Conservation (phyloP, 2,113 vertebrate genomes). For the Kryptolebias marmoratus region DNA sequence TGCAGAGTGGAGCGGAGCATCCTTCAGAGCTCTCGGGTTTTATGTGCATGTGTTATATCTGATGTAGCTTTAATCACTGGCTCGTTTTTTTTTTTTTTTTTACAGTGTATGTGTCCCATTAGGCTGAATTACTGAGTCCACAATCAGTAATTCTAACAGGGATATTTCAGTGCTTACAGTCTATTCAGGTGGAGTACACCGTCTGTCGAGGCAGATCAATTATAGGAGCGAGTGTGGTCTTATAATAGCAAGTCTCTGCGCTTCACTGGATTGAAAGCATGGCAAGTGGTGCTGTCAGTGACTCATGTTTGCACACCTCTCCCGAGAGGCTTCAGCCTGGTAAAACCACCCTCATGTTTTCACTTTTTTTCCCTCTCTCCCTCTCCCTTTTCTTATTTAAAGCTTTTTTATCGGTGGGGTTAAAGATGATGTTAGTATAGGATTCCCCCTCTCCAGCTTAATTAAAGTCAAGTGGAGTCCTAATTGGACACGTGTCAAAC, state of each 20-base stretch:
- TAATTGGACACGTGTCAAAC: conserved; percentile 64
- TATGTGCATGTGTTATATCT: background rate
- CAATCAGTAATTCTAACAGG: background rate
- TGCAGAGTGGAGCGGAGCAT: conserved; percentile 21
- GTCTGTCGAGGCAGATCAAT: conserved; percentile 31
- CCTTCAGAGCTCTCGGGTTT: conserved; percentile 11
- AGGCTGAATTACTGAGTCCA: background rate
- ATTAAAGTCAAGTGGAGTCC: conserved; percentile 45
- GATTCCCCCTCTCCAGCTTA: conserved; percentile 41
- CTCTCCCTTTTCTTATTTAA: background rate
- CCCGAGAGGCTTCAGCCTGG: conserved; percentile 37
- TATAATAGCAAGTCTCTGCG: conserved; percentile 20
- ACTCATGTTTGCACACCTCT: conserved; percentile 57
- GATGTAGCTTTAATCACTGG: background rate
- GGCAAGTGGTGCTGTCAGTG: conserved; percentile 33
- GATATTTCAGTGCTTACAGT: conserved; percentile 5
- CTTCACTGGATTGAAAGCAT: conserved; percentile 26
- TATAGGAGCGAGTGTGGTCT: conserved; percentile 15
- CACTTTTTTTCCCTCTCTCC: conserved; percentile 1
- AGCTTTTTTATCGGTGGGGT: conserved; percentile 34
- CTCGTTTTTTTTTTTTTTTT: background rate
- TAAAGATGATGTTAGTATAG: conserved; percentile 32
- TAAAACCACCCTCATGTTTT: conserved; percentile 32
- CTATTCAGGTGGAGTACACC: conserved; percentile 7
- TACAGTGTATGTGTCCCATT: conserved; percentile 7